Evolutionary conservation across 2,888 invertebrate species (phyloP), one percentile per base, ranked within the genome.

Genomic region (Stomorhina lunata): DNA sequence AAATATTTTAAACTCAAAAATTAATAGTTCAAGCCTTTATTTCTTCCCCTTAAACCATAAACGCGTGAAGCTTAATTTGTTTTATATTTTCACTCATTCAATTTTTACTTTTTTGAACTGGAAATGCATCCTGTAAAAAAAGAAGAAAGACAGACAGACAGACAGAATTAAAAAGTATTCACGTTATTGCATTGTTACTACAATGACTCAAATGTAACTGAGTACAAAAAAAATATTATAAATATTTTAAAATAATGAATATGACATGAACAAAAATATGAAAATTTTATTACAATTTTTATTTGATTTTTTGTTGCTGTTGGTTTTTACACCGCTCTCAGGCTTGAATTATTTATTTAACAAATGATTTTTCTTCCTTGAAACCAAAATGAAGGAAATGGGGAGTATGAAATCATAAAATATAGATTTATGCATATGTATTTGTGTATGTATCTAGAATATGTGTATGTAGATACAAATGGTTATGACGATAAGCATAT

Each of bases 161-260:
- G 22, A 34, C 25, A 2, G 25, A 1, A n/a, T 3, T 20, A 4
- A 17, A 45, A 25, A 43, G 29, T 65, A 34, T 55, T 32, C 17
- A 34, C 12, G 65, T 65, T 55, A 45, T 55, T 55, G 75, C 65
- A 34, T 55, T 55, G 55, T 55, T 75, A 53, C 73, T 53, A 22
- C 6, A 55, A 45, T 55, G 43, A 45, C 75, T 45, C 20, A 25
- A 53, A 34, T 4, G 43, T 45, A 25, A 27, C n/a, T n/a, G n/a
- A n/a, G n/a, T n/a, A 20, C 57, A 4, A 17, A 57, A 27, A 25
- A 66, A 50, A 59, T 25, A 50, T 59, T 50, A 37, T 37, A 57
- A 66, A 76, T 57, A 37, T 76, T 37, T 68, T 76, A 77, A 77
- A 69, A 69, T 77, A 43, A 77, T 53, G 61, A 61, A 77, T 77